These are phyloP conservation scores for Conus ventricosus DNA, from an alignment of 1,140 invertebrate genomes.

Conservation along the genomic window DNA sequence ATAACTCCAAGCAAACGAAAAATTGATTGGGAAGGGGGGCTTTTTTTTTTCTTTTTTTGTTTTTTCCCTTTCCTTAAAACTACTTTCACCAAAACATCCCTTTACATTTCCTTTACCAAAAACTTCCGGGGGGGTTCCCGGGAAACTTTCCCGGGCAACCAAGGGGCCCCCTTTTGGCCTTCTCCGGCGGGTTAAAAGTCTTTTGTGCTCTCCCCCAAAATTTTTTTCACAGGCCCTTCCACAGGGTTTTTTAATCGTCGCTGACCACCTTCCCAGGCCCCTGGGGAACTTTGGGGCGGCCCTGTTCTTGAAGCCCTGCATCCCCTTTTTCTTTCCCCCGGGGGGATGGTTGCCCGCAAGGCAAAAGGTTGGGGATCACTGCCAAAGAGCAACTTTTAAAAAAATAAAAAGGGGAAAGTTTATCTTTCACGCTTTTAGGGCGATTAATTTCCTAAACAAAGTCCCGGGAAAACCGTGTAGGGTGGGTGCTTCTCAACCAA, in stretches of 20 bases:
- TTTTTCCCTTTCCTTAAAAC: too few relatives aligned
- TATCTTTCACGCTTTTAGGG: too few relatives aligned
- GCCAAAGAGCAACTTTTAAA: too few relatives aligned
- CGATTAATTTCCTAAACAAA: too few relatives aligned
- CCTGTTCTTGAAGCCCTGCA: conserved; percentile 75
- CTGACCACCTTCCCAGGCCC: conserved; percentile 73
- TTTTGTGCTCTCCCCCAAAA: conserved; percentile 76
- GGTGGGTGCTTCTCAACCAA: too few relatives aligned
- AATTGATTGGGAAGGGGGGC: too few relatives aligned
- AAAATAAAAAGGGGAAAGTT: too few relatives aligned
- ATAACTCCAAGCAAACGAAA: too few relatives aligned
- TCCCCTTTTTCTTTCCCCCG: conserved; percentile 75
- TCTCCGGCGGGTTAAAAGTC: conserved; percentile 68
- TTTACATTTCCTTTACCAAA: conserved; percentile 68
- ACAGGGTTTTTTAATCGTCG: conserved; percentile 78
- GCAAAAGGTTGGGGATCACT: too few relatives aligned
- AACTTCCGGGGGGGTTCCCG: conserved; percentile 75
- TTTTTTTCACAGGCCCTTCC: conserved; percentile 75
- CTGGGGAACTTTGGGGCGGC: conserved; percentile 73
- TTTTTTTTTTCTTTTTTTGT: too few relatives aligned
- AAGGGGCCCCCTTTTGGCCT: conserved; percentile 56
- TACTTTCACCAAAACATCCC: background rate
- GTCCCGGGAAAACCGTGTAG: too few relatives aligned
- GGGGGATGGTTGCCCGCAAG: conserved; percentile 76
- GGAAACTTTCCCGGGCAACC: conserved; percentile 77